Conservation (phyloP, 2,888 invertebrate species). For the Leptopilina drosophilae region DNA sequence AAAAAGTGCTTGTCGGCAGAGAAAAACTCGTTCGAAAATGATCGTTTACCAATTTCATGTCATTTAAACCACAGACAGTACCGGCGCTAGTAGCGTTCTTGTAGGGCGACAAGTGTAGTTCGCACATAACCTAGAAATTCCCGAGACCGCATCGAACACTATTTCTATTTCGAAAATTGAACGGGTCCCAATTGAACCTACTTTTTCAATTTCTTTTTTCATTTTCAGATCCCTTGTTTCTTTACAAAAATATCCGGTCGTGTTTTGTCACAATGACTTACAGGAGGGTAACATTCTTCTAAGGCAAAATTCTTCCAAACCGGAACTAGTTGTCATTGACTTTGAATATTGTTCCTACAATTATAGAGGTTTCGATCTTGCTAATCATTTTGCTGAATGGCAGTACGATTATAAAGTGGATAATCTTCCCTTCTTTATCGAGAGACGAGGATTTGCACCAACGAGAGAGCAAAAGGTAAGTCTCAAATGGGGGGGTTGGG, state of each 20-base stretch:
- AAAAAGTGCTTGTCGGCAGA: too few relatives aligned
- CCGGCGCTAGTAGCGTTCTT: too few relatives aligned
- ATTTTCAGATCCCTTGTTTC: slow-evolving; percentile 74
- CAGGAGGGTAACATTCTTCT: slow-evolving; percentile 91
- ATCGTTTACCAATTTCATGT: too few relatives aligned
- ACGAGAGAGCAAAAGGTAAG: slow-evolving; percentile 88
- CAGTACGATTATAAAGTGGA: slow-evolving; percentile 90
- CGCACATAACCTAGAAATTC: too few relatives aligned
- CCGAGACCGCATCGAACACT: too few relatives aligned
- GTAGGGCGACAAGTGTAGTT: too few relatives aligned
- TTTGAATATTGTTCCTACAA: slow-evolving; percentile 98
- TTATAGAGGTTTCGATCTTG: slow-evolving; percentile 94
- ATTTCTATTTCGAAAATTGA: too few relatives aligned
- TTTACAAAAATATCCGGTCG: slow-evolving; percentile 82
- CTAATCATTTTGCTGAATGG: slow-evolving; percentile 97
- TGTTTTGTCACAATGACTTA: slow-evolving; percentile 96
- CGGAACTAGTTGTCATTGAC: slow-evolving; percentile 89
- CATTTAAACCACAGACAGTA: too few relatives aligned
- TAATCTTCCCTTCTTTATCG: slow-evolving; percentile 87
- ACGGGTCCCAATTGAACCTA: too few relatives aligned
- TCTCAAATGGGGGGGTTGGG: slow-evolving; percentile 59
- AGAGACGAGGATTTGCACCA: slow-evolving; percentile 84
- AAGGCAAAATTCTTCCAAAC: slow-evolving; percentile 78
- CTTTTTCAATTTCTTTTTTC: slow-evolving; percentile 14
- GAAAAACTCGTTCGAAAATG: too few relatives aligned